Evolutionary conservation across 1,140 invertebrate species (phyloP).

Genomic region (Olivierus martensii): DNA sequence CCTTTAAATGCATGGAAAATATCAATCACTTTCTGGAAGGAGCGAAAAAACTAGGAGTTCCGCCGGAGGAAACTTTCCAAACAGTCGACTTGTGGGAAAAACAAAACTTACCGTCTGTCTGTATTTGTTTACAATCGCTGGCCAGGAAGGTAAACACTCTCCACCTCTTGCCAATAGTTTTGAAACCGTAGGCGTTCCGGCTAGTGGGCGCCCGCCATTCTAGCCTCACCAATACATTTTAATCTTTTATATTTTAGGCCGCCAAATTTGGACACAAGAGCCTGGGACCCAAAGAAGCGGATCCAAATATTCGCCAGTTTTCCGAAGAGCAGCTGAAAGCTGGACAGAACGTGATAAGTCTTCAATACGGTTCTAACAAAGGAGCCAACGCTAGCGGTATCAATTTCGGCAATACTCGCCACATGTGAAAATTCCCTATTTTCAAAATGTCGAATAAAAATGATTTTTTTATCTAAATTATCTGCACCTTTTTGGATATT

Average conservation of each 20-base stretch:
- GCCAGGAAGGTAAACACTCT: slow-evolving; percentile 52
- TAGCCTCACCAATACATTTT: background rate
- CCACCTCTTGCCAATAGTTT: no score
- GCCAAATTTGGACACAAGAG: slow-evolving; percentile 58
- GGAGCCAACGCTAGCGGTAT: slow-evolving; percentile 78
- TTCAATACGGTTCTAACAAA: slow-evolving; percentile 89
- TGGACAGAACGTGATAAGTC: slow-evolving; percentile 73
- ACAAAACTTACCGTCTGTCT: slow-evolving; percentile 88
- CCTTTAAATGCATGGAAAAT: slow-evolving; percentile 97
- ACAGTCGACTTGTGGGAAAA: slow-evolving; percentile 74
- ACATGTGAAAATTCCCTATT: slow-evolving; percentile 53
- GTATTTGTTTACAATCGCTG: slow-evolving; percentile 82
- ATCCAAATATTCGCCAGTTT: slow-evolving; percentile 62
- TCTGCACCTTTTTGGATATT: no score
- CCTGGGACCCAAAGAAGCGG: slow-evolving; percentile 86
- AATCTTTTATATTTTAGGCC: slow-evolving; percentile 29
- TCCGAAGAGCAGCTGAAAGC: slow-evolving; percentile 75
- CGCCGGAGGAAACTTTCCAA: slow-evolving; percentile 88
- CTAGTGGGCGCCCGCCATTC: no score
- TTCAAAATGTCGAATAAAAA: no score
- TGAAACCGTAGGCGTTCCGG: no score
- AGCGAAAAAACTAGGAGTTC: slow-evolving; percentile 71
- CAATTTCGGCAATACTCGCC: slow-evolving; percentile 82
- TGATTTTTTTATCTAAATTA: no score
- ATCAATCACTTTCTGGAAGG: slow-evolving; percentile 84